Conservation (phyloP, 2,797 vertebrate genomes). For the Chloroceryle amazona region DNA sequence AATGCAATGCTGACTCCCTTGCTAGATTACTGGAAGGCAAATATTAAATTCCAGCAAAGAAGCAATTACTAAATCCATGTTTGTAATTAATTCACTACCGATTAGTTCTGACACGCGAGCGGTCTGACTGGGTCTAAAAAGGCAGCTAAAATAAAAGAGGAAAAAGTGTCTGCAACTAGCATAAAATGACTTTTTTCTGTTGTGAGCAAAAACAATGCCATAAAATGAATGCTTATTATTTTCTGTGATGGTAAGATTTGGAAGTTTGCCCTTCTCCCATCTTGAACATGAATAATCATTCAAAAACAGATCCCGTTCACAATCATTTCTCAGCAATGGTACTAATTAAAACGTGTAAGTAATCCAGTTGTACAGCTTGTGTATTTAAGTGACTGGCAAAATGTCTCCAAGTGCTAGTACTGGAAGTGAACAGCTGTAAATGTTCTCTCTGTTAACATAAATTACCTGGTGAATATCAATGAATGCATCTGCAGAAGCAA, state of each 20-base stretch:
- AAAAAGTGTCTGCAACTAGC: not conserved
- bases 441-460: not conserved
- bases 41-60: constrained; percentile 50
- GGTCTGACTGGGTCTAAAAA: not conserved
- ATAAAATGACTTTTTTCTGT: not conserved
- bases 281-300: not conserved
- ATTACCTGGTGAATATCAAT: constrained; percentile 28
- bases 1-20: not conserved
- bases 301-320: not conserved
- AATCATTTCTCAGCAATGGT: not conserved
- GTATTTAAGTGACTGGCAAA: constrained; percentile 14
- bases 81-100: constrained; percentile 48
- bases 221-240: not conserved
- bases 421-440: constrained; percentile 19
- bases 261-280: not conserved
- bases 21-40: constrained; percentile 33
- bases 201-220: not conserved
- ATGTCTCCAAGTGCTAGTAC: not conserved
- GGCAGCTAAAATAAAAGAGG: not conserved
- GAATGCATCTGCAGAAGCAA: constrained; percentile 37
- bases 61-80: constrained; percentile 30
- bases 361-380: not conserved
- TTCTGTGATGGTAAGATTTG: not conserved
- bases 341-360: not conserved
- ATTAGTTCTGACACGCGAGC: not conserved